These are phyloP conservation scores for Melopsittacus undulatus DNA, from an alignment of 2,797 vertebrate genomes.

Conservation along the genomic window DNA sequence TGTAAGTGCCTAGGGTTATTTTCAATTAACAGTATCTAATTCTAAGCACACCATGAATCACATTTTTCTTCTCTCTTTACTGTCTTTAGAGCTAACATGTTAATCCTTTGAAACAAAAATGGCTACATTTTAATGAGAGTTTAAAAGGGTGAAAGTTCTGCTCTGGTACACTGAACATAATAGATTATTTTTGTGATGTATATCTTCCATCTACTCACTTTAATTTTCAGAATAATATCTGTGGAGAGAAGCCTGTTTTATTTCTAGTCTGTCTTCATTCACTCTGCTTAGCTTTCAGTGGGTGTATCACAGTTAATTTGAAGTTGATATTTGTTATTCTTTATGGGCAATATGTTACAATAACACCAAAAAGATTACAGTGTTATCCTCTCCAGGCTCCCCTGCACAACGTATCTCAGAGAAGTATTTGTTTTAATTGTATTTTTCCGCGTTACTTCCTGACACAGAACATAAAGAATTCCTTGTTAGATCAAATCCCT, in stretches of 20 bases:
- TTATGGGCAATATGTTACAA: background rate
- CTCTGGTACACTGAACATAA: conserved; percentile 37
- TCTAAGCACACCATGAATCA: conserved; percentile 40
- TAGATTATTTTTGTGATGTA: conserved; percentile 44
- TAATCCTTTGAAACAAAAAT: conserved; percentile 70
- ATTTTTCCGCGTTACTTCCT: background rate
- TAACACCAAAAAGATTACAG: background rate
- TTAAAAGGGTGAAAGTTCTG: conserved; percentile 59
- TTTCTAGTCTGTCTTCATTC: conserved; percentile 22
- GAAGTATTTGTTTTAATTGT: background rate
- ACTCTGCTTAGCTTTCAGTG: conserved; percentile 27
- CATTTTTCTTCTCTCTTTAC: conserved; percentile 58
- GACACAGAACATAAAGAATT: background rate
- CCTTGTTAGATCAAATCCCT: background rate
- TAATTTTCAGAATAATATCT: conserved; percentile 57
- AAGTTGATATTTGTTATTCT: conserved; percentile 10
- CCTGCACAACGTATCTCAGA: background rate
- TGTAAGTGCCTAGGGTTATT: conserved; percentile 38
- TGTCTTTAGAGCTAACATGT: conserved; percentile 61
- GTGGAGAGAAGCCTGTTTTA: conserved; percentile 32
- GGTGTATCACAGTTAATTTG: conserved; percentile 28
- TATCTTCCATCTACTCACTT: conserved; percentile 54
- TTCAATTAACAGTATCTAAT: conserved; percentile 54
- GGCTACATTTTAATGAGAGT: conserved; percentile 68
- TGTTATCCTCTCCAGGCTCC: background rate